phyloP scores from a whole-genome alignment of 2,888 invertebrate genomes.

The Orchesella flavescens region DNA sequence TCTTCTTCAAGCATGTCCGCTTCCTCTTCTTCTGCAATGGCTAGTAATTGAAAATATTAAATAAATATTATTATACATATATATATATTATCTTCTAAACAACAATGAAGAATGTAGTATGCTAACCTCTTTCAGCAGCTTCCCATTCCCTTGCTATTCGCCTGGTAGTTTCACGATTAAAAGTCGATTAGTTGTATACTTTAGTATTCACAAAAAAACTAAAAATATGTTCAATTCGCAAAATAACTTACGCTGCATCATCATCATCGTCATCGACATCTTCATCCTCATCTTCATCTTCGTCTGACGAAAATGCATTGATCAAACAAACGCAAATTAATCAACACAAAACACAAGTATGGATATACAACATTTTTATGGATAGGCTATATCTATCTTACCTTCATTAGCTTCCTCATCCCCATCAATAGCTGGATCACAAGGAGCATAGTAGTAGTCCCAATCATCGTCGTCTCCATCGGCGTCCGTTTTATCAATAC shows the following conservation, averaged over 20 bases:
- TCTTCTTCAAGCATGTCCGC: constrained; percentile 38
- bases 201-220: no score
- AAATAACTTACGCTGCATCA: constrained; percentile 10
- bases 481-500: constrained; percentile 11
- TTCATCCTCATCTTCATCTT: background rate
- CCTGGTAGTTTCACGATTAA: background rate
- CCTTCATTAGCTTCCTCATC: constrained; percentile 30
- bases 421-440: constrained; percentile 38
- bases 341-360: background rate
- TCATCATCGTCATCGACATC: constrained; percentile 27
- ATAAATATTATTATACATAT: background rate
- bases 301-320: background rate
- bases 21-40: constrained; percentile 9
- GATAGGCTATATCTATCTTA: background rate
- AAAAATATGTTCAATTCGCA: no score
- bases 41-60: background rate
- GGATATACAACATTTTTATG: background rate
- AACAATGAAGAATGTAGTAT: background rate
- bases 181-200: no score
- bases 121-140: constrained; percentile 5
- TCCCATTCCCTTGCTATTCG: background rate
- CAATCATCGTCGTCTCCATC: constrained; percentile 36
- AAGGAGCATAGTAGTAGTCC: constrained; percentile 45
- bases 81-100: no score
- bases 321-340: constrained; percentile 15